Percentiles rank a stretch among this genome's conserved stretches.
phyloP scores from a whole-genome alignment of 2,113 vertebrate genomes.

The Lichenostomus cassidix region DNA sequence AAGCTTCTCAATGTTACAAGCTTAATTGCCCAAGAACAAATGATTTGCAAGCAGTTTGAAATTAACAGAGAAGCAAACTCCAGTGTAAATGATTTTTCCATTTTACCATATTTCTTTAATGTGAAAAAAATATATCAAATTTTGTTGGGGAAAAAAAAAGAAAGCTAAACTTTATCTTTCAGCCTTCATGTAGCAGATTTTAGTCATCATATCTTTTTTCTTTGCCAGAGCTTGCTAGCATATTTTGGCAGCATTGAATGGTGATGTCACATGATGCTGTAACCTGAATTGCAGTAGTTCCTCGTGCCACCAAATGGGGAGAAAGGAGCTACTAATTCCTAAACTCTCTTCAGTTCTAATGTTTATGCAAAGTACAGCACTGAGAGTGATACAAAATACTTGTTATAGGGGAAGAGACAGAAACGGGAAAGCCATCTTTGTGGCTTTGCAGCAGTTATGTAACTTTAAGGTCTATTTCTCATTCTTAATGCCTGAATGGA shows the following conservation, averaged over 20 bases:
- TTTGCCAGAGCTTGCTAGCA: not conserved
- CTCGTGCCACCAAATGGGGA: not conserved
- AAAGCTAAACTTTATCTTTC: not conserved
- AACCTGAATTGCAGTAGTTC: not conserved
- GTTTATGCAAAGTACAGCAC: not conserved
- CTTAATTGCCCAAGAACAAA: not conserved
- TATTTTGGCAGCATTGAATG: not conserved
- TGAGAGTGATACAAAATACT: not conserved
- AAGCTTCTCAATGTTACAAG: not conserved
- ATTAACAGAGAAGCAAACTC: not conserved
- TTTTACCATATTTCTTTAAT: not conserved
- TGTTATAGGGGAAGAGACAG: not conserved
- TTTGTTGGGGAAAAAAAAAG: fast-evolving
- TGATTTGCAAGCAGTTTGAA: not conserved
- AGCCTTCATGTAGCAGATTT: not conserved
- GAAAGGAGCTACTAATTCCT: not conserved
- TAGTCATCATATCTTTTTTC: not conserved
- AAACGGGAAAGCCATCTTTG: not conserved
- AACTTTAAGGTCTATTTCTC: not conserved
- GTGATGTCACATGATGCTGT: not conserved
- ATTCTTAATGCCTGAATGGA: not conserved
- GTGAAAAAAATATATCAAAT: not conserved
- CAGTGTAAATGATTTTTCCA: not conserved
- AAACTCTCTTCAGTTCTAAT: not conserved
- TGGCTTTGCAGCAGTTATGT: not conserved